Percentiles rank a stretch among this genome's conserved stretches.
Evolutionary conservation across 2,113 vertebrate species (phyloP).

Genomic region (Xiphophorus hellerii): DNA sequence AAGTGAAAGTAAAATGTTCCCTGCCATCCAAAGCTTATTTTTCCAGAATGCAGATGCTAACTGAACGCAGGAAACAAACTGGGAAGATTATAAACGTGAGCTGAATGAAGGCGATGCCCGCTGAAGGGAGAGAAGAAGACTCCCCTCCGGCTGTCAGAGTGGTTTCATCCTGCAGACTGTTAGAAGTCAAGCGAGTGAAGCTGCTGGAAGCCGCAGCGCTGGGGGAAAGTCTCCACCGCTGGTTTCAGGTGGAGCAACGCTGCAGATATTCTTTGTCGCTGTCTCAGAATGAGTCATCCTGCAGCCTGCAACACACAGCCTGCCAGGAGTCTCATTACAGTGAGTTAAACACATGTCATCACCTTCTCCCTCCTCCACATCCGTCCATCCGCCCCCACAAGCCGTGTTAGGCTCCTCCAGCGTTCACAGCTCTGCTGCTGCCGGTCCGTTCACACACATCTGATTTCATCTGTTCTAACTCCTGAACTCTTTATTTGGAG

Average conservation of each 20-base stretch:
- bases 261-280: conserved; percentile 22
- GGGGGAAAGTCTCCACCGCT: not conserved
- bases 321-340: conserved; percentile 42
- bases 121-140: no score
- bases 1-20: not conserved
- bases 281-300: conserved; percentile 40
- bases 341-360: conserved; percentile 44
- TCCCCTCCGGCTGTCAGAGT: no score
- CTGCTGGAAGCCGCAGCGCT: not conserved
- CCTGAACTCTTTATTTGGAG: not conserved
- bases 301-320: conserved; percentile 8
- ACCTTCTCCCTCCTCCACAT: conserved; percentile 11
- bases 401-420: conserved; percentile 6
- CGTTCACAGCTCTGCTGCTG: conserved; percentile 16
- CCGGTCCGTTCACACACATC: not conserved
- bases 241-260: conserved; percentile 10
- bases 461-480: conserved; percentile 8
- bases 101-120: no score
- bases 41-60: no score
- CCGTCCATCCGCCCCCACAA: conserved; percentile 23
- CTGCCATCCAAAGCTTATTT: not conserved
- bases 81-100: no score
- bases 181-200: not conserved
- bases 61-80: no score
- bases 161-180: not conserved